Evolutionary conservation across 2,888 invertebrate species (phyloP), one percentile per base, ranked within the genome.

Genomic region (Allolobophora icterica): DNA sequence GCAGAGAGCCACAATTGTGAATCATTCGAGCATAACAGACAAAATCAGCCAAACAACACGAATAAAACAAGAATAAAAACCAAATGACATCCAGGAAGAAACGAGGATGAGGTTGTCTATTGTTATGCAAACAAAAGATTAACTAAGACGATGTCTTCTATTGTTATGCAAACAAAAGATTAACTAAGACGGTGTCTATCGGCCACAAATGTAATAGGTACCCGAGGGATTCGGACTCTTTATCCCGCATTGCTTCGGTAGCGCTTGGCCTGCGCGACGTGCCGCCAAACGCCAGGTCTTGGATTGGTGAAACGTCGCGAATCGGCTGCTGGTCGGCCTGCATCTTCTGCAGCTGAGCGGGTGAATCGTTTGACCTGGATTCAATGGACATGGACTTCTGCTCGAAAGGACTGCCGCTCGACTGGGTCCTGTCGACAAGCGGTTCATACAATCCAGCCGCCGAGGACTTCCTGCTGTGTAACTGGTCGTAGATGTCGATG

Each of bases 401-500:
- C 87, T 87, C 87, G 38, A 87, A 87, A 34, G 87, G 38, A 87
- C 35, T 87, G 8, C 34, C 34, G 8, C 87, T 38, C 34, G 87
- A 87, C 35, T 21, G 87, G 24, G 87, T 17, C 17, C 35, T 17
- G 21, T 87, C 87, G 34, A 35, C 87, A 0, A 87, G 87, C 38
- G 87, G 34, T 87, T 38, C 87, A 17, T 87, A 87, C 87, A 87
- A 17, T 6, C 35, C 87, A 58, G 90, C 42, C 42, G 58, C 52
- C 1, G 87, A 87, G 24, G 87, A 87, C 87, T 87, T 34, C 87
- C 87, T 87, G n/a, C n/a, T 35, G n/a, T 90, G 90, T 19, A 58
- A 34, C 52, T 90, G 90, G 33, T 90, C 58, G 42, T 90, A 87
- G 34, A 87, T 34, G 0, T 87, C 87, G 8, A 87, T 17, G 21